Evolutionary conservation across 2,797 vertebrate species (phyloP).

Genomic region (Notolabrus celidotus): DNA sequence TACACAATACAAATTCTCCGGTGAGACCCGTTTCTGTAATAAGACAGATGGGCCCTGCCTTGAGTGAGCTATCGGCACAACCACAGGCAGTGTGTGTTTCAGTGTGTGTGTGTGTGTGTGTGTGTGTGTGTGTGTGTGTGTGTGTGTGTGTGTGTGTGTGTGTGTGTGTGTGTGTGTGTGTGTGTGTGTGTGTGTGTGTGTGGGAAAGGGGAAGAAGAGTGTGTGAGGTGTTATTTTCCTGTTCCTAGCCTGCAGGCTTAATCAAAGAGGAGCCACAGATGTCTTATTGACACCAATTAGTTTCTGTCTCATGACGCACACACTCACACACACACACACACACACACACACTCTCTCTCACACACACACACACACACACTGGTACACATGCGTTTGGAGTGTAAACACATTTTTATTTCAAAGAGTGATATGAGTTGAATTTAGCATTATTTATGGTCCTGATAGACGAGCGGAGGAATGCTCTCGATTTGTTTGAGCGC

Average conservation of each 20-base stretch:
- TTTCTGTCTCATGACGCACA: constrained; percentile 61
- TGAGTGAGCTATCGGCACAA: constrained; percentile 67
- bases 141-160: constrained; percentile 25
- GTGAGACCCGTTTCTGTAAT: constrained; percentile 73
- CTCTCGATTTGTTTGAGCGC: constrained; percentile 24
- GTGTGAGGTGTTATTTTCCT: constrained; percentile 65
- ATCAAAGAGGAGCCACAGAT: constrained; percentile 82
- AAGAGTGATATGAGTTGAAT: constrained; percentile 23
- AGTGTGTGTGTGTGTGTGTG: constrained; percentile 16
- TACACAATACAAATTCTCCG: constrained; percentile 75
- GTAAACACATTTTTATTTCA: constrained; percentile 29
- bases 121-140: constrained; percentile 40
- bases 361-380: no score
- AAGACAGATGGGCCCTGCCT: constrained; percentile 78
- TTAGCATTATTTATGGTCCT: constrained; percentile 43
- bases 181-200: constrained; percentile 47
- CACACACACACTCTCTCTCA: constrained; percentile 21
- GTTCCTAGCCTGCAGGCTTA: constrained; percentile 77
- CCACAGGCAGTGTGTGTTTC: constrained; percentile 59
- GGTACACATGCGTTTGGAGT: background rate
- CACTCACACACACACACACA: constrained; percentile 20
- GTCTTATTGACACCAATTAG: constrained; percentile 83
- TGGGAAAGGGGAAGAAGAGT: constrained; percentile 9
- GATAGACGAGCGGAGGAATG: constrained; percentile 31
- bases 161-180: constrained; percentile 54